Percentiles rank a stretch among this genome's conserved stretches.
phyloP scores from a whole-genome alignment of 2,797 vertebrate genomes.

The Holocentrus rufus region DNA sequence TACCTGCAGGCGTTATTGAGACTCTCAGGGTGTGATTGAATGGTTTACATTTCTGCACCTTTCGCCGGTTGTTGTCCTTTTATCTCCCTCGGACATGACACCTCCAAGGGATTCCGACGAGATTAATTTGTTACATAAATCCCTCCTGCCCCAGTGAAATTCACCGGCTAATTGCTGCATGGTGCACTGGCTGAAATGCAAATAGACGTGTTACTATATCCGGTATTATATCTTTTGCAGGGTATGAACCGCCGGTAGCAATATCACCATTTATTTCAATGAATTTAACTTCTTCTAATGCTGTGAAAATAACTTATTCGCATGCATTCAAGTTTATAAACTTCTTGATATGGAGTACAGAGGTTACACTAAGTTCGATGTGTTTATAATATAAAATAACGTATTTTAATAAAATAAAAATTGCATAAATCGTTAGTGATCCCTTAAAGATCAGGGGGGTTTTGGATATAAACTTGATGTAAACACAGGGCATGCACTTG shows the following conservation, averaged over 20 bases:
- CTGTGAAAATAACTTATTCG: too few species aligned
- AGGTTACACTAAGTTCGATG: neutral
- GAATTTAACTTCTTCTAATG: too few species aligned
- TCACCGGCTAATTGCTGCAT: conserved; percentile 52
- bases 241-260: too few species aligned
- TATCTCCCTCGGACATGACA: conserved; percentile 9
- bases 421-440: neutral
- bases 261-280: too few species aligned
- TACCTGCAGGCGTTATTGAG: conserved; percentile 10
- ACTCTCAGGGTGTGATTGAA: neutral
- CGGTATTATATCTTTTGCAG: too few species aligned
- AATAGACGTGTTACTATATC: neutral
- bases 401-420: too few species aligned
- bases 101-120: conserved; percentile 18
- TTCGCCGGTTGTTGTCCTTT: neutral
- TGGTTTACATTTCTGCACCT: neutral
- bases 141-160: conserved; percentile 45
- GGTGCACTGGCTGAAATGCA: conserved; percentile 48
- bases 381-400: neutral
- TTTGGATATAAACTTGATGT: conserved; percentile 36
- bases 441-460: neutral
- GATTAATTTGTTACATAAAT: conserved; percentile 74
- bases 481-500: conserved; percentile 3
- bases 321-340: neutral
- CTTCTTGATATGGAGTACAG: neutral